Evolutionary conservation across 1,140 invertebrate species (phyloP).

Genomic region (Galleria mellonella): DNA sequence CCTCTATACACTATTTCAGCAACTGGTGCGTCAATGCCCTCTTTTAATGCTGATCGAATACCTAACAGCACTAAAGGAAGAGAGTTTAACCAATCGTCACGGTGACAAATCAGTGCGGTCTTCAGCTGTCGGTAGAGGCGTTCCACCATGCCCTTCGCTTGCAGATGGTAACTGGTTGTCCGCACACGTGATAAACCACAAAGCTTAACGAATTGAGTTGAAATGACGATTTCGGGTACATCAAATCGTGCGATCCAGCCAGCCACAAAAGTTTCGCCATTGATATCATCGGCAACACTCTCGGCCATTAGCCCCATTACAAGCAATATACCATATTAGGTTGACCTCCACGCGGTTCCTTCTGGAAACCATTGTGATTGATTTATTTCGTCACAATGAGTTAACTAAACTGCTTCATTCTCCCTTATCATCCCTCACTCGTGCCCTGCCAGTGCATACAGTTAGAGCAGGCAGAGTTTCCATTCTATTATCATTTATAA

Average conservation of each 20-base stretch:
- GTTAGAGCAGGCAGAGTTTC: no score
- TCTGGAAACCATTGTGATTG: no score
- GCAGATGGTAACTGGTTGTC: slow-evolving; percentile 31
- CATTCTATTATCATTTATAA: no score
- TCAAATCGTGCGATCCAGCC: slow-evolving; percentile 55
- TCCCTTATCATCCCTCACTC: no score
- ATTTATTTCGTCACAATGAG: no score
- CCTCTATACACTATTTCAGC: slow-evolving; percentile 24
- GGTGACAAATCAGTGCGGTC: slow-evolving; percentile 36
- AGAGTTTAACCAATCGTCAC: slow-evolving; percentile 32
- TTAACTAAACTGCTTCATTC: no score
- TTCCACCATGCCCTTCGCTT: slow-evolving; percentile 50
- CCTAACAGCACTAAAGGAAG: slow-evolving; percentile 59
- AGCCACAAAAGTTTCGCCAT: slow-evolving; percentile 10
- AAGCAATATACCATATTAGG: no score
- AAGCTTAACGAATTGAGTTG: no score
- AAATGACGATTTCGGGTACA: slow-evolving; percentile 33
- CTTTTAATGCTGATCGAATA: slow-evolving; percentile 32
- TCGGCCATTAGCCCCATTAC: no score
- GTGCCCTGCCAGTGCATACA: no score
- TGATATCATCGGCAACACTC: slow-evolving; percentile 22
- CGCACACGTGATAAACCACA: slow-evolving; percentile 20
- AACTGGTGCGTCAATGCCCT: slow-evolving; percentile 33
- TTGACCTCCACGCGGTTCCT: no score
- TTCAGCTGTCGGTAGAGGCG: slow-evolving; percentile 54